phyloP scores from a whole-genome alignment of 2,797 vertebrate species.

The Threskiornis aethiopicus region DNA sequence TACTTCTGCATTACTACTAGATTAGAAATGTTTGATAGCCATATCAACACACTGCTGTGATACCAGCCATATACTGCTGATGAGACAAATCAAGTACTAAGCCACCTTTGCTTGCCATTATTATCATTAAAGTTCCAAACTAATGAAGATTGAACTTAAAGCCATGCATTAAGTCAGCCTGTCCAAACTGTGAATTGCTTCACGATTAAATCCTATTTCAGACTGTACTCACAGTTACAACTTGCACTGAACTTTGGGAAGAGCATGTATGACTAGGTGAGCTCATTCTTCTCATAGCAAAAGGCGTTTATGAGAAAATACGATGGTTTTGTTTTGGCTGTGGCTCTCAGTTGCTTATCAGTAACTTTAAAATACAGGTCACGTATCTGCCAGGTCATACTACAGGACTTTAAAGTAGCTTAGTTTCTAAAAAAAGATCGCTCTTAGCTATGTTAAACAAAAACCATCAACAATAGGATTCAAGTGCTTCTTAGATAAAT shows the following conservation, averaged over 20 bases:
- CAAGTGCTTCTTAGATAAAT: background rate
- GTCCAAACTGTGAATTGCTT: background rate
- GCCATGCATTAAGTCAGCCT: background rate
- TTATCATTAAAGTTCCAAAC: background rate
- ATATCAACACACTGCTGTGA: background rate
- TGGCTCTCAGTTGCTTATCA: background rate
- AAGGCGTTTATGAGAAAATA: background rate
- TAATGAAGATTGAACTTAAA: background rate
- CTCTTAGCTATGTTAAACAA: background rate
- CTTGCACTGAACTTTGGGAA: background rate
- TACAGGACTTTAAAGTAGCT: conserved; percentile 37
- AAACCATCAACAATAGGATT: conserved; percentile 35
- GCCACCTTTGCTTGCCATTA: background rate
- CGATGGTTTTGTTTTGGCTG: background rate
- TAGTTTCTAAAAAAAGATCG: conserved; percentile 44
- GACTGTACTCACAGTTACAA: background rate
- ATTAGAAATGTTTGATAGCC: background rate
- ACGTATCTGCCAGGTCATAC: background rate
- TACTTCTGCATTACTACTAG: background rate
- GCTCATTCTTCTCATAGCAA: background rate
- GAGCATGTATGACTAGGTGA: background rate
- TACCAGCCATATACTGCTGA: background rate
- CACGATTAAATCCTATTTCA: background rate
- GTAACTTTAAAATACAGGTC: background rate
- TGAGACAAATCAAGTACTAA: background rate